Conservation (phyloP, 2,888 invertebrate genomes). For the Orthosia incerta region DNA sequence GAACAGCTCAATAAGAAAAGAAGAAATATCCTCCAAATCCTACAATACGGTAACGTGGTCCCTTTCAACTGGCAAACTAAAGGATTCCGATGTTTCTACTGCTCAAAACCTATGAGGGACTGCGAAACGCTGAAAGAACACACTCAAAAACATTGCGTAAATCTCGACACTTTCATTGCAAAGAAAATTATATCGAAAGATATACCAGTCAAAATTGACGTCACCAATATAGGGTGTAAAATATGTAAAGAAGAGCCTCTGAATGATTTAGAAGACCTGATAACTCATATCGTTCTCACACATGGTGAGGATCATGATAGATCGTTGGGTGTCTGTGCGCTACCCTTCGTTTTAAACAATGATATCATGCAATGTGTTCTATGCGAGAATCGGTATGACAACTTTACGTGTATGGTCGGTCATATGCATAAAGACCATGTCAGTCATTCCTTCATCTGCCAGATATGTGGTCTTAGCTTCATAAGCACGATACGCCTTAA, state of each 20-base stretch:
- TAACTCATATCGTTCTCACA: conserved; percentile 72
- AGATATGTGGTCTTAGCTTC: conserved; percentile 81
- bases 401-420: conserved; percentile 76
- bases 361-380: conserved; percentile 76
- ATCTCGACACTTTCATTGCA: conserved; percentile 73
- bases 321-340: conserved; percentile 72
- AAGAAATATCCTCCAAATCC: conserved; percentile 76
- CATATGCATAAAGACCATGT: conserved; percentile 84
- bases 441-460: conserved; percentile 78
- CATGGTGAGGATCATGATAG: conserved; percentile 76
- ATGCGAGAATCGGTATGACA: conserved; percentile 77
- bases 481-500: conserved; percentile 77
- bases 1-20: conserved; percentile 76
- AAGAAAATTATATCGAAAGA: conserved; percentile 81
- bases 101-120: conserved; percentile 77
- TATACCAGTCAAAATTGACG: conserved; percentile 82
- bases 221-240: conserved; percentile 76
- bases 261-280: conserved; percentile 73
- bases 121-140: conserved; percentile 77
- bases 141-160: conserved; percentile 72
- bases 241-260: conserved; percentile 70
- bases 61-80: conserved; percentile 84
- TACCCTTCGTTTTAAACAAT: conserved; percentile 79
- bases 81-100: conserved; percentile 83
- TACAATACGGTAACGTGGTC: conserved; percentile 78